Base-by-base conservation (phyloP, 2,797 vertebrate genomes). In the Yasuhikotakia modesta region DNA sequence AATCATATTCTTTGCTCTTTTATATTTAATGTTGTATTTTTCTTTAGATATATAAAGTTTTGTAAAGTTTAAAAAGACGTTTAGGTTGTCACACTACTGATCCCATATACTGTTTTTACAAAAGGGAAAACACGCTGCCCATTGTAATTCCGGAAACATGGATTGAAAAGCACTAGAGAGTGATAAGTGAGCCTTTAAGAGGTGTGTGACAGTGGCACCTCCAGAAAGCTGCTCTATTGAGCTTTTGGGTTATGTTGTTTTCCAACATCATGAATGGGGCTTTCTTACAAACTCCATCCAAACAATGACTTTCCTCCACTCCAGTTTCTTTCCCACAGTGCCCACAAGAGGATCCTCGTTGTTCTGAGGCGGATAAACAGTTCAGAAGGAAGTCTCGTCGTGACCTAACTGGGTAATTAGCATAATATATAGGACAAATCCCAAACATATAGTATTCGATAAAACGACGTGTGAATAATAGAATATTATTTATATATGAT, bases 271-370 rank as follows among this genome's bases (percentile, higher is more conserved):
- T 32, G 27, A 61, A 61, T 61, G 58, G 27, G 24, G 14, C 58
- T 32, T 60, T 32, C 27, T 61, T n/a, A 35, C 17, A 63, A 17
- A 39, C 60, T 61, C 24, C 13, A 14, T 17, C 27, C 58, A 61
- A n/a, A 61, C 27, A 61, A 61, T 61, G 17, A 6, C 58, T 32
- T 14, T 32, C 6, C 57, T 14, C 14, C 57, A 14, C 24, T 60
- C 39, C 11, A 13, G 55, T 57, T 57, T 21, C 43, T 68, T 78
- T 81, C 66, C 79, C 71, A 81, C 60, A 61, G 58, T 73, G 46
- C 19, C 55, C 66, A 63, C 70, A 64, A 79, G 50, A 67, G 70
- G 64, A 78, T 63, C 55, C 39, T 66, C 69, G 19, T 57, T 63
- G 27, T 43, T 24, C 45, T 45, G 24, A 11, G 10, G 57, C 8